Evolutionary conservation across 92 coral and sea anemone genomes (phyloP), one percentile per base, ranked within the genome.

Genomic region (Epizoanthus scotinus): DNA sequence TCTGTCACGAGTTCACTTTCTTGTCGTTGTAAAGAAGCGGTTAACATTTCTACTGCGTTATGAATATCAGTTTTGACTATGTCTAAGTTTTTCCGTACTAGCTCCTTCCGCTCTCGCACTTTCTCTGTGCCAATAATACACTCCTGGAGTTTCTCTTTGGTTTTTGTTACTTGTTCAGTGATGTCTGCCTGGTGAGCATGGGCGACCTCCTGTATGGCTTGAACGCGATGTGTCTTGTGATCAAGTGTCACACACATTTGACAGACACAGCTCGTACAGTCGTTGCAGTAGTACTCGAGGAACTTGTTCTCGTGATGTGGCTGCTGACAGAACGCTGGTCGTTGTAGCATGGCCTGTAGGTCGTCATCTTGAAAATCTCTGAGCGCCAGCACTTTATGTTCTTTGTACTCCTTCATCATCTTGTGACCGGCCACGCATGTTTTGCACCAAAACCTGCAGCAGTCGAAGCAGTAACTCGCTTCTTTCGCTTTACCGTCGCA

Each of bases 331-430:
- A 81, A 28, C 56, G 68, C 55, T 15, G 85, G 78, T 21, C 34
- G 78, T 22, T 69, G 68, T 22, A 81, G 59, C 7, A 69, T 44
- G 1, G n/a, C 27, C 59, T 28, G 20, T 8, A 67, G 19, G 40
- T 81, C 77, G n/a, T 81, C 28, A 8, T 81, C 85, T 27, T 36
- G 67, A 81, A 81, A 81, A 49, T 68, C 85, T 55, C 28, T 81
- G 13, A 81, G 28, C 66, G 82, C 82, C 69, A 77, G 24, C 22
- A 24, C 68, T 12, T 17, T 70, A 26, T 77, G 82, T 56, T 29
- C 82, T 47, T 77, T 77, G 64, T 77, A 56, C 10, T 66, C 47
- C 21, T 21, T 29, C 22, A 77, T 57, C 20, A 59, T 61, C 25
- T 60, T 59, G 59, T 60, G 82, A 38, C 31, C 40, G 38, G 49